A percentile compares a stretch with the other conserved stretches of the same genome.
These are phyloP conservation scores for Perca fluviatilis DNA, from an alignment of 2,113 vertebrate genomes.

Conservation along the genomic window DNA sequence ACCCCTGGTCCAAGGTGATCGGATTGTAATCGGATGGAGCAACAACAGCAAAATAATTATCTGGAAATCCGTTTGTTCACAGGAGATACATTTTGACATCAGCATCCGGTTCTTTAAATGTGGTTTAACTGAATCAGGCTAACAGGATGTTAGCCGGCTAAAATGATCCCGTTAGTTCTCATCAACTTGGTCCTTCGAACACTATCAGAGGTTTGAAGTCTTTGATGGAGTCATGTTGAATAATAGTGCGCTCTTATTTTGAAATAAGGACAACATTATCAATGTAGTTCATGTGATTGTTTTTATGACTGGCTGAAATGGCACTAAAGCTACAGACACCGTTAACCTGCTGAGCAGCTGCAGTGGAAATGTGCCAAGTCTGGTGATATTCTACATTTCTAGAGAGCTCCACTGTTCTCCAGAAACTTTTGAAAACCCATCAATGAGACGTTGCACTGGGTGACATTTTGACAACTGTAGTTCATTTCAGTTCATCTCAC, in stretches of 20 bases:
- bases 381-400: not conserved
- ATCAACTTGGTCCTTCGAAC: not conserved
- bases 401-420: no score
- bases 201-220: no score
- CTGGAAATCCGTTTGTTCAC: not conserved
- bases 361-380: no score
- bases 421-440: not conserved
- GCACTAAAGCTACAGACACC: no score
- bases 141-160: not conserved
- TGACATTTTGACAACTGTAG: not conserved
- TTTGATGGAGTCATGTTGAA: not conserved
- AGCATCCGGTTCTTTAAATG: slow-evolving; percentile 21
- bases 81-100: not conserved
- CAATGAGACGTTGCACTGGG: not conserved
- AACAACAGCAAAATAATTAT: not conserved
- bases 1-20: slow-evolving; percentile 4
- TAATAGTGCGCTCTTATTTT: not conserved
- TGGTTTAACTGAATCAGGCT: not conserved
- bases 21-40: not conserved
- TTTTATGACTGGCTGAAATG: not conserved
- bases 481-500: not conserved
- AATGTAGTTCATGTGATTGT: not conserved
- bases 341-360: not conserved
- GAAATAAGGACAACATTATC: not conserved
- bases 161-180: not conserved